Percentiles rank a stretch among this genome's conserved stretches.
These are phyloP conservation scores for Ormyrus rosae DNA, from an alignment of 2,888 invertebrate genomes.

Conservation along the genomic window DNA sequence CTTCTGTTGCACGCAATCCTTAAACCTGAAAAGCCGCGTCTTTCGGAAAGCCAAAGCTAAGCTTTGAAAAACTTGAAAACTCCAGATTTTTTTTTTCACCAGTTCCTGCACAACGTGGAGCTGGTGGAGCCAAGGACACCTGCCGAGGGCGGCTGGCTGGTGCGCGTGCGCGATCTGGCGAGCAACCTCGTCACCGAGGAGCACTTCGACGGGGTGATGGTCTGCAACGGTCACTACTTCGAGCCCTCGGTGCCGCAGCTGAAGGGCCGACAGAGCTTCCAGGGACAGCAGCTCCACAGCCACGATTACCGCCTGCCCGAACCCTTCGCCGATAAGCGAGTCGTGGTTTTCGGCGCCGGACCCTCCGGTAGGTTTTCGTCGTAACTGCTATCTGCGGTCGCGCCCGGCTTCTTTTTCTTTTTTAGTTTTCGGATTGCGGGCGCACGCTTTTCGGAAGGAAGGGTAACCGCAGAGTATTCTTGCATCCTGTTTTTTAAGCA, in stretches of 20 bases:
- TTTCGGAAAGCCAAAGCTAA: too few species aligned
- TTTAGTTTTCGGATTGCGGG: too few species aligned
- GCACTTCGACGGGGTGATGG: constrained; percentile 73
- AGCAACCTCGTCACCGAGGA: constrained; percentile 62
- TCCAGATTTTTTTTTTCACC: too few species aligned
- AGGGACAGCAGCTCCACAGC: constrained; percentile 72
- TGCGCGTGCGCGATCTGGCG: constrained; percentile 69
- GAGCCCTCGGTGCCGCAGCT: constrained; percentile 76
- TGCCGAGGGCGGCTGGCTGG: constrained; percentile 67
- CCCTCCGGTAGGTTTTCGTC: constrained; percentile 69
- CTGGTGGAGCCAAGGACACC: constrained; percentile 63
- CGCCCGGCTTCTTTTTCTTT: too few species aligned
- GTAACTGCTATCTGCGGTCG: too few species aligned
- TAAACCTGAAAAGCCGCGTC: too few species aligned
- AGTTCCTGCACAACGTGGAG: constrained; percentile 71
- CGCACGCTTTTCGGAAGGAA: too few species aligned
- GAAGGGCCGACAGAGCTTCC: constrained; percentile 73
- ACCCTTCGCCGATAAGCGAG: constrained; percentile 67
- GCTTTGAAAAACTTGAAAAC: too few species aligned
- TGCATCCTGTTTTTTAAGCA: too few species aligned
- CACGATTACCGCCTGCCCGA: constrained; percentile 74
- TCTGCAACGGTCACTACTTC: constrained; percentile 78
- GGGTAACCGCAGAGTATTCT: too few species aligned
- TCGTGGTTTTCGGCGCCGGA: constrained; percentile 74
- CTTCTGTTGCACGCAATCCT: too few species aligned